Base-by-base conservation (phyloP, 2,888 invertebrate genomes). In the Amorpha juglandis region DNA sequence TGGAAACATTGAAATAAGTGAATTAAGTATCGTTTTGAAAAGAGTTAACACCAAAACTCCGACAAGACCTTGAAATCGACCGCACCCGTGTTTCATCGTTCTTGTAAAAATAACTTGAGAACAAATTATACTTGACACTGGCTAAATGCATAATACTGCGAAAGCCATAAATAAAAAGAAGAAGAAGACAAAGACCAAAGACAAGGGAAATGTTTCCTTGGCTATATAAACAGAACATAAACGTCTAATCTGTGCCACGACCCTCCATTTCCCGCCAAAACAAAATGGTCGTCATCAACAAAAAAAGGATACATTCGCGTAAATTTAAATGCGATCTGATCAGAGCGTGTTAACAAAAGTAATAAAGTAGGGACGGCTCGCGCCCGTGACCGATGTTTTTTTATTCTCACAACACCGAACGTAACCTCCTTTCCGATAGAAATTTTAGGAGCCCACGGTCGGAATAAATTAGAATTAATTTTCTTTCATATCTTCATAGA, bases 251-350 rank as follows among this genome's bases (percentile, higher is more conserved):
- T 53, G 45, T 19, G 6, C 27, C 52, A 33, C 58, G 19, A 38
- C 38, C 58, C 11, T 38, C 42, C 58, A 68, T 64, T 65, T 66
- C 42, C 62, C 42, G 21, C 48, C 42, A 52, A 33, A 55, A 48
- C 70, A 67, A 66, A 63, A 62, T 38, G 63, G 51, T 51, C 19
- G 67, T 64, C 64, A 62, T 67, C 65, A 63, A 63, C 71, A 66
- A 66, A 58, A 58, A 58, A 58, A 27, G 55, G 55, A 42, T 58
- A 58, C 19, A 64, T 68, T 66, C 63, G 66, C 64, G 71, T 68
- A 68, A 64, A 73, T 76, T 78, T 75, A 72, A 76, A 71, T 70
- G 74, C 65, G 72, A 78, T 77, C 71, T 67, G 71, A 72, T 70
- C 58, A 58, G 67, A 64, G 68, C 67, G 69, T 78, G 77, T 78